Base-by-base conservation (phyloP, 2,113 vertebrate genomes). In the Ctenodactylus gundi region DNA sequence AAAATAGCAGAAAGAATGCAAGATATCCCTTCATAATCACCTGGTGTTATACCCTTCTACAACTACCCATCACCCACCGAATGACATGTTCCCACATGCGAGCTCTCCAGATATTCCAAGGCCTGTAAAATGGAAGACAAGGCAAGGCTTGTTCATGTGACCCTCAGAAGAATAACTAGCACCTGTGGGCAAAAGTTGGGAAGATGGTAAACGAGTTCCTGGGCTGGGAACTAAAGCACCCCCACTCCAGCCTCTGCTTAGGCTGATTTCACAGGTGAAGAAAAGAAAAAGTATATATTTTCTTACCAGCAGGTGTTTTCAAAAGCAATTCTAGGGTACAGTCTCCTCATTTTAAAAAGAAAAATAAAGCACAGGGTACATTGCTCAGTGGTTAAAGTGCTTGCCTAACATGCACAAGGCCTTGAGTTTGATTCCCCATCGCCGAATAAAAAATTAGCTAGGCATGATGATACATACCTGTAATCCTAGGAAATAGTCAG, bases 321-420 rank as follows among this genome's bases (percentile, higher is more conserved):
- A 93, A 64, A 91, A 95, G 58, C 46, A 83, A 17, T 70, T 90
- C 80, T 78, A 31, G 67, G 62, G 72, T 90, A 6, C 18, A 91
- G 29, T 12, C n/a, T 25, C 53, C 49, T 88, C 20, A 29, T 89
- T 80, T 44, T 49, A 73, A 12, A 64, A 20, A 70, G 46, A 27
- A 25, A 72, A 44, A 68, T 55, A 17, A 68, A 18, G 39, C n/a
- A n/a, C n/a, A n/a, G n/a, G n/a, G n/a, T n/a, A n/a, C n/a, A n/a
- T n/a, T n/a, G n/a, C n/a, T n/a, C n/a, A n/a, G n/a, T n/a, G n/a
- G n/a, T n/a, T n/a, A n/a, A n/a, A n/a, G n/a, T n/a, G n/a, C n/a
- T n/a, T n/a, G n/a, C n/a, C n/a, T n/a, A n/a, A n/a, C n/a, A n/a
- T n/a, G n/a, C n/a, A n/a, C n/a, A n/a, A n/a, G n/a, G n/a, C n/a